Conservation (phyloP, 2,113 vertebrate species). For the Oreochromis tanganicae region DNA sequence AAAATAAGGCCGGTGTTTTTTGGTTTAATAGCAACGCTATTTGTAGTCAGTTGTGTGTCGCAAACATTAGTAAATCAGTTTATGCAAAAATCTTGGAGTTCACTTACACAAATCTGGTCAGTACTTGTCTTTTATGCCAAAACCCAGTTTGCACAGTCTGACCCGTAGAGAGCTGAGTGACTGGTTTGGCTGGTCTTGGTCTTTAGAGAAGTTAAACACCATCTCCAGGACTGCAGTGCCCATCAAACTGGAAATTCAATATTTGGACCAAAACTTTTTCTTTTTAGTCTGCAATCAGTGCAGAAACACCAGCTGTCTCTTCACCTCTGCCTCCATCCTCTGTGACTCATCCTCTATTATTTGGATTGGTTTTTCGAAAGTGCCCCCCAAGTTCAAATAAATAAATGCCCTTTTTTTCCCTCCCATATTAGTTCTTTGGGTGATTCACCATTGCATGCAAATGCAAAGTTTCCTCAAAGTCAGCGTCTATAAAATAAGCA, state of each 20-base stretch:
- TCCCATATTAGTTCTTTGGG: not conserved
- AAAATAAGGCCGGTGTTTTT: too few species aligned
- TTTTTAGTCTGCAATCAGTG: not conserved
- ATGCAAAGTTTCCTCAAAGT: not conserved
- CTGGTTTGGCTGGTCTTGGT: not conserved
- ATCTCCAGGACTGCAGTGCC: not conserved
- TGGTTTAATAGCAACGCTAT: too few species aligned
- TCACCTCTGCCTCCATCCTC: not conserved
- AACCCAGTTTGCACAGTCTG: not conserved
- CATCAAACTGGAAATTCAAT: not conserved
- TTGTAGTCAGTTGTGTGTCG: too few species aligned
- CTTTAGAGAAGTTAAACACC: not conserved
- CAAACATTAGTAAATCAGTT: too few species aligned
- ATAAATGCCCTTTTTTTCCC: rapidly evolving
- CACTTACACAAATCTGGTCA: not conserved
- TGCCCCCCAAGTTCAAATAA: not conserved
- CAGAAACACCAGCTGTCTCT: not conserved
- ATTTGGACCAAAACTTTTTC: not conserved
- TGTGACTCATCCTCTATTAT: not conserved
- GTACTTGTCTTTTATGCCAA: not conserved
- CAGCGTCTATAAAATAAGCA: not conserved
- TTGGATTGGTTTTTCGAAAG: not conserved
- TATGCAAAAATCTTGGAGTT: not conserved
- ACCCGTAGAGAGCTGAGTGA: not conserved
- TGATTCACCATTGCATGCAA: not conserved